A percentile compares a stretch with the other conserved stretches of the same genome.
Evolutionary conservation across 2,888 invertebrate genomes (phyloP).

Genomic region (Dryadula phaetusa): DNA sequence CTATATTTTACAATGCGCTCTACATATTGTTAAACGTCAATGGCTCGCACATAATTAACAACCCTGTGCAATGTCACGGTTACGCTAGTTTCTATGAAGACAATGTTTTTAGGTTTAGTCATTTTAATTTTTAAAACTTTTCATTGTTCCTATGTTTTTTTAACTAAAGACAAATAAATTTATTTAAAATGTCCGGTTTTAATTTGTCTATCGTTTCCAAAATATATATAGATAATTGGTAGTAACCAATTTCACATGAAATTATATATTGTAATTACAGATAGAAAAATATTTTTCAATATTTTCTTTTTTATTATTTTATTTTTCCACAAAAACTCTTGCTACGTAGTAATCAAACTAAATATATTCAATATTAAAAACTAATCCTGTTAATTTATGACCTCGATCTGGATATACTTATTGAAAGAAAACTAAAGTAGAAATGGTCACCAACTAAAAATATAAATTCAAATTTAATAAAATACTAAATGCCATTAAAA

Average conservation of each 20-base stretch:
- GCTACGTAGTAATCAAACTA: neutral
- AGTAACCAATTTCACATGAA: no score
- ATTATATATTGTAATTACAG: neutral
- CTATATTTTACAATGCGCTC: slow-evolving; percentile 2
- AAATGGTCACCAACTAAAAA: neutral
- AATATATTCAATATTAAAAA: neutral
- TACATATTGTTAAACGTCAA: slow-evolving; percentile 16
- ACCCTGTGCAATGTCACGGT: slow-evolving; percentile 26
- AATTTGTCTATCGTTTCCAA: neutral
- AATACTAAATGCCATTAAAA: neutral
- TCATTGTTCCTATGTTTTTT: neutral
- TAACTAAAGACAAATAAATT: neutral
- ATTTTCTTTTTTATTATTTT: no score
- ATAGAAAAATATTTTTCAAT: no score
- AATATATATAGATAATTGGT: neutral
- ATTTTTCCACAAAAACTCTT: neutral
- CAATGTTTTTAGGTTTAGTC: neutral
- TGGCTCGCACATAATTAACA: slow-evolving; percentile 13
- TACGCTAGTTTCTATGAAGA: neutral
- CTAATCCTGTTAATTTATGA: neutral
- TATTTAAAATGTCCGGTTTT: no score
- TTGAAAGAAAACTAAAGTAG: no score
- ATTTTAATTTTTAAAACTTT: neutral
- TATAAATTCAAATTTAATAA: neutral
- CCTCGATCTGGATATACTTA: neutral